Conservation (phyloP, 2,113 vertebrate species). For the Apodemus speciosus region DNA sequence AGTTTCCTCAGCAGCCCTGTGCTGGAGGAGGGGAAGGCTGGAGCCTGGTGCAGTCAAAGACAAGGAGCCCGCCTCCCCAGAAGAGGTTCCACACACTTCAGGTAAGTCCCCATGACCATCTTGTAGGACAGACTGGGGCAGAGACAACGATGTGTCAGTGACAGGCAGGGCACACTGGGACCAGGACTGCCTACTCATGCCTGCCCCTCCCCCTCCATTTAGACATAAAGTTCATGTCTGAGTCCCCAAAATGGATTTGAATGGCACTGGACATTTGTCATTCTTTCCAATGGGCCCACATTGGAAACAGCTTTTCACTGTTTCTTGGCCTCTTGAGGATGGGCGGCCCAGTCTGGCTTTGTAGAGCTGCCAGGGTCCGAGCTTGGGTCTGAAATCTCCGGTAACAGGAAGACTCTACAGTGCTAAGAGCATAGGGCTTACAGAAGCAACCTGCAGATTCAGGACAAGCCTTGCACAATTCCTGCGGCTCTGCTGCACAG, state of each 20-base stretch:
- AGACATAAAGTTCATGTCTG: background rate
- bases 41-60: background rate
- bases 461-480: background rate
- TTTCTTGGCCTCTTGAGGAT: background rate
- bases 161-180: too few relatives aligned
- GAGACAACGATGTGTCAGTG: background rate
- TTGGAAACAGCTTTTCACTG: background rate
- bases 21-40: background rate
- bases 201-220: background rate
- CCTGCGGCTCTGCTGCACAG: background rate
- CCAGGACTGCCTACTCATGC: background rate
- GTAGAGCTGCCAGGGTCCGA: background rate
- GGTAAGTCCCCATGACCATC: background rate
- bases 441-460: background rate
- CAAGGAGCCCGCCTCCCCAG: background rate
- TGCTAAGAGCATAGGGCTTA: background rate
- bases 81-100: background rate
- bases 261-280: background rate
- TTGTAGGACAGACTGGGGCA: background rate
- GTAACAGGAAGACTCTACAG: background rate
- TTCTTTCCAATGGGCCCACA: background rate
- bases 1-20: background rate
- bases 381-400: background rate
- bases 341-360: background rate
- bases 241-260: background rate